phyloP scores from a whole-genome alignment of 2,113 vertebrate species.

The Psephotus haematonotus region DNA sequence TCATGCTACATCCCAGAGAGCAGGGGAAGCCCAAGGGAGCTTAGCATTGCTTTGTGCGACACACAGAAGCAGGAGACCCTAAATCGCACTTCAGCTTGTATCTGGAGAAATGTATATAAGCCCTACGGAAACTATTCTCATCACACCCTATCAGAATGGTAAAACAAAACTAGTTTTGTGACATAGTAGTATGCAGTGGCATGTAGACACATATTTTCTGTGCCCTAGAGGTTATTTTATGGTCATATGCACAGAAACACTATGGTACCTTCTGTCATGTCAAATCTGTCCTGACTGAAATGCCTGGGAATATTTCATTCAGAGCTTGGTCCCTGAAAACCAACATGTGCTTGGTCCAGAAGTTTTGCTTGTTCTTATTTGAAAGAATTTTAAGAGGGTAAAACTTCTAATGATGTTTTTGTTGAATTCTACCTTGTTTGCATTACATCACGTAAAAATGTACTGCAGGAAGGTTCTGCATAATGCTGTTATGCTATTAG shows the following conservation, averaged over 20 bases:
- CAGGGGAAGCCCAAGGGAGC: not conserved
- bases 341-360: not conserved
- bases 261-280: not conserved
- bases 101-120: not conserved
- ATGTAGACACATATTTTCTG: fast-evolving
- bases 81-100: not conserved
- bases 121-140: not conserved
- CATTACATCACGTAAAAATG: not conserved
- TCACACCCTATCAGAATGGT: not conserved
- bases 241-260: not conserved
- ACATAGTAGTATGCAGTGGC: not conserved
- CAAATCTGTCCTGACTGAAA: not conserved
- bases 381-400: not conserved
- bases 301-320: not conserved
- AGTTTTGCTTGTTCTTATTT: not conserved
- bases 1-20: not conserved
- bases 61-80: not conserved
- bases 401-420: not conserved
- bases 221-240: not conserved
- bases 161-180: not conserved
- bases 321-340: not conserved
- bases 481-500: not conserved
- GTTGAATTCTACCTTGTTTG: not conserved
- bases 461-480: not conserved
- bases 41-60: not conserved